phyloP scores from a whole-genome alignment of 2,888 invertebrate genomes.

The Timema podura region DNA sequence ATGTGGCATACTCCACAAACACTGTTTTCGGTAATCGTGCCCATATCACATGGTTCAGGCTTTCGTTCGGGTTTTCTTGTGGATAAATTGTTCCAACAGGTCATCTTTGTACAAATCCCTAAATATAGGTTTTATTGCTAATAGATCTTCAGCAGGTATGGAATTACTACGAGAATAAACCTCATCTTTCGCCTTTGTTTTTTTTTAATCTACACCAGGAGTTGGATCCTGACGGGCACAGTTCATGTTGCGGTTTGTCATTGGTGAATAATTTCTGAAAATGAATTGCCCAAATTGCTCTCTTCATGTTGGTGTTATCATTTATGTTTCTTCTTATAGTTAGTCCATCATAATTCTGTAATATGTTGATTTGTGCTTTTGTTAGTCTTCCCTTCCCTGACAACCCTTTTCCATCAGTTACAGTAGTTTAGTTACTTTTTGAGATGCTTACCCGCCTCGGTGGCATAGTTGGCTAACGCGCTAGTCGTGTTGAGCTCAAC shows the following conservation, averaged over 20 bases:
- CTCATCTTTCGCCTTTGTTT: not conserved
- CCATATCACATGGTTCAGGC: not conserved
- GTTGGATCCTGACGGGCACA: conserved; percentile 22
- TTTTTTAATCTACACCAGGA: conserved; percentile 6
- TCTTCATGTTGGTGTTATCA: conserved; percentile 19
- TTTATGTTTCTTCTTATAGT: conserved; percentile 21
- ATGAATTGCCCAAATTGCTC: conserved; percentile 24
- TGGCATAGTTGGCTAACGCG: too few species aligned
- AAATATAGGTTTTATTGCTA: conserved; percentile 26
- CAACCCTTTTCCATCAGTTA: conserved; percentile 15
- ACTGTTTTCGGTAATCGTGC: not conserved
- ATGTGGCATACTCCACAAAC: not conserved
- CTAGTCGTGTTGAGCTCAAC: too few species aligned
- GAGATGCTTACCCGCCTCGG: too few species aligned
- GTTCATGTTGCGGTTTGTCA: conserved; percentile 21
- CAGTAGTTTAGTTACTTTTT: not conserved
- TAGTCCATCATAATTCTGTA: conserved; percentile 22
- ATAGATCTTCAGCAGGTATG: conserved; percentile 23
- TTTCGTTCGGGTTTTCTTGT: conserved; percentile 5
- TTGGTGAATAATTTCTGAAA: conserved; percentile 23
- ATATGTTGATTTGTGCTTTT: conserved; percentile 7
- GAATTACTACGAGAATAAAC: conserved; percentile 12
- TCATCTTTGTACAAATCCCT: conserved; percentile 18
- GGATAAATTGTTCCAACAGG: conserved; percentile 18
- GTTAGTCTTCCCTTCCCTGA: conserved; percentile 9